Conservation (phyloP, 1,140 invertebrate species). For the Drosophila sturtevanti region DNA sequence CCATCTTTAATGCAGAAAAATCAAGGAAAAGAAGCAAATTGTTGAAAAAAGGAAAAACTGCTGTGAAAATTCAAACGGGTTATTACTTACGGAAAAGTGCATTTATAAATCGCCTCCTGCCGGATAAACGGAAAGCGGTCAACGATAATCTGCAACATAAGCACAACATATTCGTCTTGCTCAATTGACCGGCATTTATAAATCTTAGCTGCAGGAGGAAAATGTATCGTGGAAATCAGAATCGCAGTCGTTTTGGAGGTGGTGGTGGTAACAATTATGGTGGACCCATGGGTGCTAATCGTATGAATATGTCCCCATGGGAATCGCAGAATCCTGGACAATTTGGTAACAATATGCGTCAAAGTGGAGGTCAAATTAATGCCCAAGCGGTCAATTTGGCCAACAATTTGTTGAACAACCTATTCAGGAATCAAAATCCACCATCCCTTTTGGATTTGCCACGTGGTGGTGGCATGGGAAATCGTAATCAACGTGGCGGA, state of each 20-base stretch:
- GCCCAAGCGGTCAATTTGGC: conserved; percentile 84
- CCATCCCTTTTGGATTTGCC: conserved; percentile 85
- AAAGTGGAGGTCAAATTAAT: conserved; percentile 82
- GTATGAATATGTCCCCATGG: conserved; percentile 81
- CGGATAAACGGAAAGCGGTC: conserved; percentile 39
- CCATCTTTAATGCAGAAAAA: background rate
- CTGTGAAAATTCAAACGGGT: background rate
- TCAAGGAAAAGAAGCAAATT: background rate
- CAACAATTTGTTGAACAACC: conserved; percentile 84
- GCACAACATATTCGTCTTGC: conserved; percentile 3
- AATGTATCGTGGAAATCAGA: conserved; percentile 75
- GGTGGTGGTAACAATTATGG: conserved; percentile 68
- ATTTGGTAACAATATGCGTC: conserved; percentile 74
- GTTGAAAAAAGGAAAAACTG: background rate
- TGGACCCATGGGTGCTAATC: conserved; percentile 71
- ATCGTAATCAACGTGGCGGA: conserved; percentile 77
- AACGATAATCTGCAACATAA: conserved; percentile 36
- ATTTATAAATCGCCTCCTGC: background rate
- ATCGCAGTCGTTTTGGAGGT: conserved; percentile 77
- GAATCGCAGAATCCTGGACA: conserved; percentile 74
- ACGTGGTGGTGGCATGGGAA: conserved; percentile 83
- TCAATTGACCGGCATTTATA: conserved; percentile 33
- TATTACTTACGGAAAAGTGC: background rate
- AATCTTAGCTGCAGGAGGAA: conserved; percentile 33
- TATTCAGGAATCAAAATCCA: conserved; percentile 84